phyloP scores from a whole-genome alignment of 2,113 vertebrate species.

The Nycticebus coucang region DNA sequence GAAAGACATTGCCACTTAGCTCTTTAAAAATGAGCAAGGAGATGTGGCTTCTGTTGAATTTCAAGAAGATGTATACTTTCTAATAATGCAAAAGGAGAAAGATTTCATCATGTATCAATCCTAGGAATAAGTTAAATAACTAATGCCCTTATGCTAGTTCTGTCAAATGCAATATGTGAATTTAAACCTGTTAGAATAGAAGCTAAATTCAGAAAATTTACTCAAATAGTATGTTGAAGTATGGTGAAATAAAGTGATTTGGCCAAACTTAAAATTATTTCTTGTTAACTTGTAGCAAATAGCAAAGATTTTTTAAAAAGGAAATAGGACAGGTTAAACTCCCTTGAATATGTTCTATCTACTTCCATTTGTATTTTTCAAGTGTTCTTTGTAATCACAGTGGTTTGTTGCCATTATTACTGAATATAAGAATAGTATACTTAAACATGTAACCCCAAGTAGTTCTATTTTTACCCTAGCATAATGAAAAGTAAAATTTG shows the following conservation, averaged over 20 bases:
- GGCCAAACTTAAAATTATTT: constrained; percentile 9
- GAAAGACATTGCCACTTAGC: neutral
- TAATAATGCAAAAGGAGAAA: neutral
- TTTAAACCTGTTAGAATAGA: neutral
- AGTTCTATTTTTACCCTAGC: neutral
- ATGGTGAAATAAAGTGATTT: neutral
- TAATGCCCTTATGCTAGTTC: neutral
- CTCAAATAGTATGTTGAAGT: neutral
- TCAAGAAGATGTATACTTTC: neutral
- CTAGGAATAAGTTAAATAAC: neutral
- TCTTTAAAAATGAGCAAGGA: neutral
- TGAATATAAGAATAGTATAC: neutral
- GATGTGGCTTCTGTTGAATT: neutral
- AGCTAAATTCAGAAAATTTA: neutral
- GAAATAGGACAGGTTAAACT: neutral
- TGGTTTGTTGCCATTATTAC: neutral
- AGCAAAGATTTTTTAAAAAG: neutral
- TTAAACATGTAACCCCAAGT: neutral
- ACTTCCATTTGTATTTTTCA: constrained; percentile 2
- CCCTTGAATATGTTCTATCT: neutral
- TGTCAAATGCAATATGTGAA: neutral
- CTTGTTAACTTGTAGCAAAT: neutral
- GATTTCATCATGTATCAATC: neutral
- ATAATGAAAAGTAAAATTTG: neutral
- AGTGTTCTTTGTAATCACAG: neutral